Percentiles rank a stretch among this genome's conserved stretches.
Conservation (phyloP, 2,888 invertebrate genomes). For the Heliconius sara region DNA sequence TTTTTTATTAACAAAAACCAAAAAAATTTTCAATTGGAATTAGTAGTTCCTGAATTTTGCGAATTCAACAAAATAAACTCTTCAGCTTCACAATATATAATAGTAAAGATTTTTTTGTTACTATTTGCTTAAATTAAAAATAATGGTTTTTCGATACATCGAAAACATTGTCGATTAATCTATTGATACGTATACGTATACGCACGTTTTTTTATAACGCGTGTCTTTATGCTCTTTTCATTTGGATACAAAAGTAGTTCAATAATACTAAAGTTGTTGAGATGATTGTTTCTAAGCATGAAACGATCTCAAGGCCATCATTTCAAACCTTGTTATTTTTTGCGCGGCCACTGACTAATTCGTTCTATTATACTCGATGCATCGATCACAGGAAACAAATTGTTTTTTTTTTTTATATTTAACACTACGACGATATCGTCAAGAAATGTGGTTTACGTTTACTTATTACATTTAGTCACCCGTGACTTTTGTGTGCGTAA, state of each 20-base stretch:
- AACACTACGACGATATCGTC: neutral
- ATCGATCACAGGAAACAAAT: constrained; percentile 5
- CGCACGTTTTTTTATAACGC: neutral
- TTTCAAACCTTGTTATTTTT: constrained; percentile 26
- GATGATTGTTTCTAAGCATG: constrained; percentile 10
- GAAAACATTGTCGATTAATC: neutral
- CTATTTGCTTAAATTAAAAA: neutral
- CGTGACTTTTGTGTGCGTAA: too few species aligned
- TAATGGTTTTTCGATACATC: constrained; percentile 8
- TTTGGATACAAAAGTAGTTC: neutral
- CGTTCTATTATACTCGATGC: neutral
- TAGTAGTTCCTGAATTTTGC: neutral
- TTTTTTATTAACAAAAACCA: too few species aligned
- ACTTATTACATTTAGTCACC: neutral
- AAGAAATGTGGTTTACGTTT: neutral
- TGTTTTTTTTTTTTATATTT: constrained; percentile 9
- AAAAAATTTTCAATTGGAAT: too few species aligned
- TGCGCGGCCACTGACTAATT: constrained; percentile 26
- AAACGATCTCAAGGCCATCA: constrained; percentile 27
- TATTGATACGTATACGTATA: neutral
- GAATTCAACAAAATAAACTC: neutral
- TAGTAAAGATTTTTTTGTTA: too few species aligned
- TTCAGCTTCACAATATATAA: neutral
- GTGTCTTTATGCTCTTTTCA: neutral
- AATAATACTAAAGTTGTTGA: neutral